Evolutionary conservation across 2,113 vertebrate genomes (phyloP), one percentile per base, ranked within the genome.

Genomic region (Psilopogon haemacephalus): DNA sequence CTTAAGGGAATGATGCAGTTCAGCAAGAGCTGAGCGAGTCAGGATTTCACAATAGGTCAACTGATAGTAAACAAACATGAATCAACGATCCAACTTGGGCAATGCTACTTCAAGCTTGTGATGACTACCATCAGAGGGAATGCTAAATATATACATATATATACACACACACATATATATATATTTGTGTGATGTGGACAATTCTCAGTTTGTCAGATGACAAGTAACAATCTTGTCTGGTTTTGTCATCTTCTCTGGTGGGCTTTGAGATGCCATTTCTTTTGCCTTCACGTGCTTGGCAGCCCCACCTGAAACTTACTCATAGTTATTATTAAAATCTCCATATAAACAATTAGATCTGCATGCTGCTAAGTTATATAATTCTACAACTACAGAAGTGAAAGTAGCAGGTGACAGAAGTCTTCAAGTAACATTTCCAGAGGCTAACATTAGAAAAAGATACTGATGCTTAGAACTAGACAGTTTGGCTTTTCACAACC

Each of bases 1-100:
- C 77, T 90, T 85, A 70, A 79, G 44, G 35, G 44, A 65, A 78
- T 65, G 60, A 73, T 0, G 1, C 42, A 40, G 62, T 82, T 82
- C 44, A 54, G 40, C 44, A 64, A 76, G 74, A 91, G 48, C 70
- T 72, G 35, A 73, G 68, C 68, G 83, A 83, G 35, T 52, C 54
- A 46, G 37, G 82, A 93, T 95, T 95, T 88, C 91, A 73, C 89
- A 88, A 91, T 2, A 80, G 85, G 71, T 95, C 93, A 95, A 76
- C 76, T 9, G 44, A 46, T 20, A 76, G 93, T 88, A 94, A 93
- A 93, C 71, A 96, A 95, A 93, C 23, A 55, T 12, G 68, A 93
- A 88, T 59, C 63, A 74, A 15, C 35, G 62, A 88, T 62, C 77
- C 63, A 42, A 70, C 33, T 17, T 15, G 63, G 84, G 78, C 75